These are phyloP conservation scores for Toxotes chatareus DNA, from an alignment of 2,113 vertebrate species.

Conservation along the genomic window DNA sequence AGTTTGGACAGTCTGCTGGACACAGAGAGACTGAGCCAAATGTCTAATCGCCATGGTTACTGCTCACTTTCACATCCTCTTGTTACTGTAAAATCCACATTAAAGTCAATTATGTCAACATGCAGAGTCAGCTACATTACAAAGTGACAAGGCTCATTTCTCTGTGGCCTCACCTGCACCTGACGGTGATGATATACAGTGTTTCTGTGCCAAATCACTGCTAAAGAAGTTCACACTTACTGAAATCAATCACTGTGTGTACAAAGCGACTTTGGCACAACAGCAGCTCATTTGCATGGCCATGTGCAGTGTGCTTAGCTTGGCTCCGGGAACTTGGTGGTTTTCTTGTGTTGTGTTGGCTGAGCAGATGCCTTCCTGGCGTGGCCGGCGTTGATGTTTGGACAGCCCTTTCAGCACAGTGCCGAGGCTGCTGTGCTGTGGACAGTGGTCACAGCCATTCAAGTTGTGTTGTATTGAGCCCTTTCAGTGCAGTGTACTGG, in stretches of 20 bases:
- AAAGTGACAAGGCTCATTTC: not conserved
- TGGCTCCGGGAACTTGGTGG: conserved; percentile 29
- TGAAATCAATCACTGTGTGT: not conserved
- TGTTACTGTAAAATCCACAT: not conserved
- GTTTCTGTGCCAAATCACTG: not conserved
- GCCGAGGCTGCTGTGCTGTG: conserved; percentile 46
- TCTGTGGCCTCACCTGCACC: not conserved
- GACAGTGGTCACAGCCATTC: conserved; percentile 59
- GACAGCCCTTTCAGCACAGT: conserved; percentile 34
- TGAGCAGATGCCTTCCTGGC: conserved; percentile 60
- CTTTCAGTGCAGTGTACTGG: conserved; percentile 58
- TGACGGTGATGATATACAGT: not conserved
- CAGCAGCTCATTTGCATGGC: conserved; percentile 41
- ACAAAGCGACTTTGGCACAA: conserved; percentile 6
- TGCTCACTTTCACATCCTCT: conserved; percentile 25
- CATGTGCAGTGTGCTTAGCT: not conserved
- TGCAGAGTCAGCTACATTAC: not conserved
- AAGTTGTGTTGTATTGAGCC: conserved; percentile 38
- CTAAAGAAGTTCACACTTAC: not conserved
- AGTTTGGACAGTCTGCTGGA: conserved; percentile 1
- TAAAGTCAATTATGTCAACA: not conserved
- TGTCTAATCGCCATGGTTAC: not conserved
- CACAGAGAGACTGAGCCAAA: conserved; percentile 20
- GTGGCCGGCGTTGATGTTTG: conserved; percentile 45
- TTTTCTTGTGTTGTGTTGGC: conserved; percentile 20